phyloP scores from a whole-genome alignment of 2,888 invertebrate species.

The Syrista parreyssii region DNA sequence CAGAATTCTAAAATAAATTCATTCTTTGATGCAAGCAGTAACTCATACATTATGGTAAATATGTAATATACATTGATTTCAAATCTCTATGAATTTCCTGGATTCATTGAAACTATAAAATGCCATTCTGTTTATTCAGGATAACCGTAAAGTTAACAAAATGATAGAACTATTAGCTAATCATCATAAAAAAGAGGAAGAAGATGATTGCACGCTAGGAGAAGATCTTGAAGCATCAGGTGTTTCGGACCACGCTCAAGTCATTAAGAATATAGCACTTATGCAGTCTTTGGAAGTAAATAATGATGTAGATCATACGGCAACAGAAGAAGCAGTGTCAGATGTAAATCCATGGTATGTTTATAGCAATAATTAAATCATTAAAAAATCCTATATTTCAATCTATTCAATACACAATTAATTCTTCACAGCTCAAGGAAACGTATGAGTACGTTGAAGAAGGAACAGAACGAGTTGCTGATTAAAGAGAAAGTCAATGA shows the following conservation, averaged over 20 bases:
- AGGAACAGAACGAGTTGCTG: not conserved
- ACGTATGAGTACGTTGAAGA: not conserved
- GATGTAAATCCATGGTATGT: not conserved
- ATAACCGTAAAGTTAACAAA: not conserved
- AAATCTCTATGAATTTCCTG: not conserved
- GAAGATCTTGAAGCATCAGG: slow-evolving; percentile 56
- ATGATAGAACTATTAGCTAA: not conserved
- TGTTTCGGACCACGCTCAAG: slow-evolving; percentile 30
- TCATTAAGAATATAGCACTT: slow-evolving; percentile 38
- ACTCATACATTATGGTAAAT: not conserved
- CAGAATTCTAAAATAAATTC: slow-evolving; percentile 45
- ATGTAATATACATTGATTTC: not conserved
- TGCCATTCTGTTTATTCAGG: not conserved
- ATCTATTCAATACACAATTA: not conserved
- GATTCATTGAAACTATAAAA: not conserved
- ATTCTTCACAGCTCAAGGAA: not conserved
- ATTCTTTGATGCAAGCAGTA: not conserved
- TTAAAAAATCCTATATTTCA: not conserved
- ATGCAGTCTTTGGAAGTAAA: slow-evolving; percentile 20
- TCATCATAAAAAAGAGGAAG: not conserved
- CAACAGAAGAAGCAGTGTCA: slow-evolving; percentile 8
- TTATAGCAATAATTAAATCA: not conserved
- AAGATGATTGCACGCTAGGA: slow-evolving; percentile 28
- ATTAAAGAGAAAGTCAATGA: slow-evolving; percentile 14
- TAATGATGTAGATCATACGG: slow-evolving; percentile 17